phyloP scores from a whole-genome alignment of 2,888 invertebrate species.

The Allophyes oxyacanthae region DNA sequence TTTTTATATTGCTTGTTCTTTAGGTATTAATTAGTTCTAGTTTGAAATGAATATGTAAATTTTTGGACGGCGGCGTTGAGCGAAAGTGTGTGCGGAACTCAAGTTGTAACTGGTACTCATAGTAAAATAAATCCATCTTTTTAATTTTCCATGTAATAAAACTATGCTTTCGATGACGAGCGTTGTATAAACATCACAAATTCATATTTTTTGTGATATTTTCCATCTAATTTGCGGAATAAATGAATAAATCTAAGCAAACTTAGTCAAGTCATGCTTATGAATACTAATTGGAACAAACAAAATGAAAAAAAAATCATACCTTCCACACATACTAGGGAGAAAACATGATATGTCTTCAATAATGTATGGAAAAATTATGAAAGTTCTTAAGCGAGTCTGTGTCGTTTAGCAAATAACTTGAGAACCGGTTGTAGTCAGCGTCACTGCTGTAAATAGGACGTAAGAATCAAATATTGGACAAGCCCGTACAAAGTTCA shows the following conservation, averaged over 20 bases:
- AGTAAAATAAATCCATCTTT: background rate
- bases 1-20: conserved; percentile 8
- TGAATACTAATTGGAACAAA: conserved; percentile 1
- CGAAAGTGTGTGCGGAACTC: conserved; percentile 53
- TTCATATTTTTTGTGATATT: conserved; percentile 7
- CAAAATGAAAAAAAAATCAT: conserved; percentile 1
- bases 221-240: conserved; percentile 32
- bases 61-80: conserved; percentile 37
- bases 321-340: too few relatives aligned
- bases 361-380: background rate
- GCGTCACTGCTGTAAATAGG: background rate
- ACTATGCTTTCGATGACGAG: background rate
- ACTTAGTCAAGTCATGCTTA: conserved; percentile 44
- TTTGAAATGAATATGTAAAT: conserved; percentile 49
- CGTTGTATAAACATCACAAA: background rate
- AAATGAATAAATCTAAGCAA: conserved; percentile 46
- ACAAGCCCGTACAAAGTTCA: conserved; percentile 41
- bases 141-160: background rate
- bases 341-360: conserved; percentile 4
- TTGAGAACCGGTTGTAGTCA: conserved; percentile 29
- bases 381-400: background rate
- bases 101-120: conserved; percentile 9
- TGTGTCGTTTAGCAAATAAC: conserved; percentile 10
- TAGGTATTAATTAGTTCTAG: conserved; percentile 14
- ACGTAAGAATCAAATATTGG: conserved; percentile 27